Base-by-base conservation (phyloP, 2,797 vertebrate genomes). In the Poecilia wingei region DNA sequence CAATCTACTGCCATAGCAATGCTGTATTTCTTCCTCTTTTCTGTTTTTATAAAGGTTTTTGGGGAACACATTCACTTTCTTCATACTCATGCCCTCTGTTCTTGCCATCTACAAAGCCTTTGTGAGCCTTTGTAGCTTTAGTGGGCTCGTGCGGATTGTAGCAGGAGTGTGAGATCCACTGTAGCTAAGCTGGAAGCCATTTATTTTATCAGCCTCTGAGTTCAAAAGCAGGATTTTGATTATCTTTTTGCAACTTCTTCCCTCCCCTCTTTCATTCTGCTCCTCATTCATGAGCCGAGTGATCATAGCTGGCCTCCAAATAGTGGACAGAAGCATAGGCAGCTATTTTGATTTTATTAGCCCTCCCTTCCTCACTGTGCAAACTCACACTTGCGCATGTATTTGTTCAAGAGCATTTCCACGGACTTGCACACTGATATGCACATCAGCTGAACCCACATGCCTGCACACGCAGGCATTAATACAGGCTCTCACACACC, bases 261-360 rank as follows among this genome's bases (percentile, higher is more conserved):
- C 4, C 80, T 83, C 85, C 36, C 43, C 47, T 76, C 84, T 93
- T 91, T 93, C 82, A 89, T 89, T 87, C 61, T 64, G 76, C 87
- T 77, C 82, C 88, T 85, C 82, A 90, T 89, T 88, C 76, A 47
- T 86, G 89, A 92, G 78, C 87, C 76, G 84, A 89, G 92, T 91
- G 93, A 95, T 95, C 94, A 93, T 85, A 94, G 91, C 87, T 84
- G 47, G 18, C 79, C 87, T 92, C 91, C 88, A 93, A 92, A 93
- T 88, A 57, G 73, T 80, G 80, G 86, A 90, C 93, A 89, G 80
- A 95, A 93, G 92, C 89, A 90, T 83, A 87, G 87, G 85, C 86
- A 89, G 87, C 82, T 81, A 86, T 91, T 91, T 90, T 87, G 93
- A 94, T 92, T 87, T 28, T 55, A 87, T 85, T 86, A 75, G 85